Evolutionary conservation across 2,888 invertebrate genomes (phyloP), one percentile per base, ranked within the genome.

Genomic region (Crocallis elinguaria): DNA sequence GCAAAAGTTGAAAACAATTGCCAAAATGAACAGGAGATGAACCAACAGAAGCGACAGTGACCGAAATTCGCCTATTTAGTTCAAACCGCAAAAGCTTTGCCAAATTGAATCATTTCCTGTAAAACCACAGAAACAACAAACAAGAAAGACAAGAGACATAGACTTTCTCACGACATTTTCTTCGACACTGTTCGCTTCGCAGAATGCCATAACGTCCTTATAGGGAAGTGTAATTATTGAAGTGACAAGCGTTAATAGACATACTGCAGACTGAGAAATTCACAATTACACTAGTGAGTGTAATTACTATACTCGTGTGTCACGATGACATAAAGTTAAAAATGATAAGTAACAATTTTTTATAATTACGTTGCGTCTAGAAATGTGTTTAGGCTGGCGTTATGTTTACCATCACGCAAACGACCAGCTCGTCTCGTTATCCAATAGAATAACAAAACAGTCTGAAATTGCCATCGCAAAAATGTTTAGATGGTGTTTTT

Each of bases 101-200:
- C 37, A 37, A 48, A 54, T 54, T 54, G 38, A 49, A 54, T 46
- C 29, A 52, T 54, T 54, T 54, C 48, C 48, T 54, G 27, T 19
- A 11, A 38, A 49, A 54, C 53, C 53, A 38, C 53, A 54, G 21
- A 12, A 44, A 14, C 12, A 33, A 29, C 21, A 7, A 39, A 35
- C 36, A 32, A 42, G 17, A 42, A 33, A 12, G 23, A 29, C 1
- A 9, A 36, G 39, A 17, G 35, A 35, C 29, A 4, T 29, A 35
- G 23, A 49, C 56, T 63, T 58, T 63, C 62, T 55, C 56, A 60
- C 53, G 41, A 39, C 48, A 45, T 55, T 45, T 41, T 45, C 45
- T 35, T 21, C 30, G 27, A n/a, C n/a, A 23, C 5, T 21, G 54
- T 49, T 51, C 44, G 25, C 36, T 29, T 43, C 49, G 17, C 49